A percentile compares a stretch with the other conserved stretches of the same genome.
phyloP scores from a whole-genome alignment of 23 tunicate genomes.

The Styela clava region DNA sequence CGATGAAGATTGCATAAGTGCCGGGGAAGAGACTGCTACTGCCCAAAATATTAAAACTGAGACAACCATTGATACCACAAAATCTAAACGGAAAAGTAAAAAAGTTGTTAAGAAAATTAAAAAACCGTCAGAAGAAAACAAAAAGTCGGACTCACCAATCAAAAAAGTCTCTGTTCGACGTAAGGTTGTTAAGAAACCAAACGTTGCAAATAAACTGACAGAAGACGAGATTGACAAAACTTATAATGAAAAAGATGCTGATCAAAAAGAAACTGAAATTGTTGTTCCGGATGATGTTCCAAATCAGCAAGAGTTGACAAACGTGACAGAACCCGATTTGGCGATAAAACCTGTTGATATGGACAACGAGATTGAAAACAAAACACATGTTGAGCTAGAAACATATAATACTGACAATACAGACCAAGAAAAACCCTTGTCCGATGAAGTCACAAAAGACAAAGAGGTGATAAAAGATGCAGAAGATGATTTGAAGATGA shows the following conservation, averaged over 20 bases:
- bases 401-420: too few relatives aligned
- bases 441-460: background rate
- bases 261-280: background rate
- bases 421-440: background rate
- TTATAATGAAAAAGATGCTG: background rate
- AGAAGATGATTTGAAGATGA: background rate
- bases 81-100: background rate
- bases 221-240: too few relatives aligned
- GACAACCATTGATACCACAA: too few relatives aligned
- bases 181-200: background rate
- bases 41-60: too few relatives aligned
- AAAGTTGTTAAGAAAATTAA: background rate
- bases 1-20: too few relatives aligned
- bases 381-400: too few relatives aligned
- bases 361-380: too few relatives aligned
- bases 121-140: background rate
- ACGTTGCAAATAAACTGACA: too few relatives aligned
- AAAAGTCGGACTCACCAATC: background rate
- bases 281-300: background rate
- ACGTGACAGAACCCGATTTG: background rate
- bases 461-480: background rate
- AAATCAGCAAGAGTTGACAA: background rate
- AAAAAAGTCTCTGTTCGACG: background rate
- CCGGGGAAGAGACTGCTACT: too few relatives aligned
- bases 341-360: background rate